phyloP scores from a whole-genome alignment of 2,797 vertebrate genomes.

The Rhincodon typus region DNA sequence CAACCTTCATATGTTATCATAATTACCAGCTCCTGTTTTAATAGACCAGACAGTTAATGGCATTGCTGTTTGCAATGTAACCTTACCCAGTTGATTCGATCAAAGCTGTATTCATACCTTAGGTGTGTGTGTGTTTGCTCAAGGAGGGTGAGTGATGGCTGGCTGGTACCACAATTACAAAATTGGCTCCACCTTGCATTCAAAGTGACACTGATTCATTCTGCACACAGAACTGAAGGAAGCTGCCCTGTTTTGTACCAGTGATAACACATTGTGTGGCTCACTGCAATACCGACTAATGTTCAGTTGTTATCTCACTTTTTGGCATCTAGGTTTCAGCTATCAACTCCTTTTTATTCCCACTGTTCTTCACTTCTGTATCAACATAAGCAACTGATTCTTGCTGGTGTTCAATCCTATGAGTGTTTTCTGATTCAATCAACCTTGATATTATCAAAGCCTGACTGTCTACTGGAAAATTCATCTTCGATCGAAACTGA shows the following conservation, averaged over 20 bases:
- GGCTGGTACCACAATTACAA: background rate
- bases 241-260: background rate
- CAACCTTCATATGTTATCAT: background rate
- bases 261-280: background rate
- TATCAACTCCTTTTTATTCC: background rate
- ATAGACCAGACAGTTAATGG: background rate
- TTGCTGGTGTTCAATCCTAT: background rate
- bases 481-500: background rate
- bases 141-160: background rate
- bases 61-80: background rate
- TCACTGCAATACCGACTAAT: background rate
- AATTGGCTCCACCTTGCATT: background rate
- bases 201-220: background rate
- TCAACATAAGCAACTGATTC: background rate
- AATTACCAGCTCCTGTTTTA: background rate
- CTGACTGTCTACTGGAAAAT: background rate
- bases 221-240: background rate
- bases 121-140: background rate
- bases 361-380: background rate
- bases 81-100: background rate
- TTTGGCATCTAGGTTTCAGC: background rate
- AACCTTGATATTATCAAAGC: background rate
- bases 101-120: background rate
- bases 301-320: background rate
- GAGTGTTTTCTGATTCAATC: background rate